Percentiles rank a stretch among this genome's conserved stretches.
phyloP scores from a whole-genome alignment of 2,888 invertebrate species.

The Nasonovia ribisnigri region DNA sequence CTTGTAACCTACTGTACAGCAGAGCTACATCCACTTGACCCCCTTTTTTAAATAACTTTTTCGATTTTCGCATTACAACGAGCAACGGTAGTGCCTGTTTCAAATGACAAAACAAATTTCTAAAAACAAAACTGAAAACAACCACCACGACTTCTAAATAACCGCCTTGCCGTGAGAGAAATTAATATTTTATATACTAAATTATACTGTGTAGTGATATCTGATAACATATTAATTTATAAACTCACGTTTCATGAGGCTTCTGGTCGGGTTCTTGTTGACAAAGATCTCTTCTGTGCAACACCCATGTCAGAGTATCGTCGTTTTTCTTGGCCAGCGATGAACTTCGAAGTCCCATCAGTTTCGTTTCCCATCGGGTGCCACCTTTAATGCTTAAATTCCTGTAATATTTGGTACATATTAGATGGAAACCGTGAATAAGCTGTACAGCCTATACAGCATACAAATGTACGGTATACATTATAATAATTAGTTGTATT shows the following conservation, averaged over 20 bases:
- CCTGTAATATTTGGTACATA: background rate
- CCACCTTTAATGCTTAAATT: background rate
- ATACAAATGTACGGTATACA: background rate
- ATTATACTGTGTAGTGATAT: background rate
- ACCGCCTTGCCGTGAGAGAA: background rate
- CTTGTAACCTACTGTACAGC: too few species aligned
- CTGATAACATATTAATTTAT: too few species aligned
- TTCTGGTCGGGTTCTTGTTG: conserved; percentile 1
- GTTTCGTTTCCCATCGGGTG: conserved; percentile 43
- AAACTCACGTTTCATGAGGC: conserved; percentile 29
- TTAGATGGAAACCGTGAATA: background rate
- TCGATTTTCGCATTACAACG: background rate
- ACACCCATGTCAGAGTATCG: conserved; percentile 82
- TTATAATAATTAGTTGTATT: background rate
- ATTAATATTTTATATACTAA: background rate
- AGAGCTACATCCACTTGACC: too few species aligned
- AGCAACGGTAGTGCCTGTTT: background rate
- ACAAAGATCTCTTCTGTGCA: conserved; percentile 70
- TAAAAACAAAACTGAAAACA: background rate
- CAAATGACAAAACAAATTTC: background rate
- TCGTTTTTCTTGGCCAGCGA: conserved; percentile 73
- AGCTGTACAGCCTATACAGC: background rate
- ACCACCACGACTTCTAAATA: background rate
- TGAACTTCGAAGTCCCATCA: conserved; percentile 67
- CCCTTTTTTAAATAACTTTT: background rate